Percentiles rank a stretch among this genome's conserved stretches.
phyloP scores from a whole-genome alignment of 2,888 invertebrate genomes.

The Pseudeuparius sepicola region DNA sequence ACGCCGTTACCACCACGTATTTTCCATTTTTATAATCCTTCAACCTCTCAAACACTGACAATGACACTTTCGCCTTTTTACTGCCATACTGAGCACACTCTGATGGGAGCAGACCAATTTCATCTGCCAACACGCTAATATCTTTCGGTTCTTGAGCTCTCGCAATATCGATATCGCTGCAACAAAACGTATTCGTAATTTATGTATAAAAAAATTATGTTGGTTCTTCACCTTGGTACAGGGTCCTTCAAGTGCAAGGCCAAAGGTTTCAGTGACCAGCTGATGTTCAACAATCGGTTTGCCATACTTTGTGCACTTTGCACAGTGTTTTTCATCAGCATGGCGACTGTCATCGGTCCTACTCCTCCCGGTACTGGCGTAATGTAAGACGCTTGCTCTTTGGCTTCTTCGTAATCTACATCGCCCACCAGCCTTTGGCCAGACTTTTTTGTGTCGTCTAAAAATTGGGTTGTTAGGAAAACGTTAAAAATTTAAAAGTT shows the following conservation, averaged over 20 bases:
- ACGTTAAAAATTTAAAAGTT: no score
- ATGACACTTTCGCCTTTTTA: slow-evolving; percentile 88
- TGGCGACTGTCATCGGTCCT: slow-evolving; percentile 99
- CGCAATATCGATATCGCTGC: slow-evolving; percentile 83
- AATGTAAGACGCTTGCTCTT: slow-evolving; percentile 71
- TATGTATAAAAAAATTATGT: slow-evolving; percentile 5
- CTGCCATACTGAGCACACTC: slow-evolving; percentile 88
- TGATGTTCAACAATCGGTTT: slow-evolving; percentile 44
- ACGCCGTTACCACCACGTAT: slow-evolving; percentile 94
- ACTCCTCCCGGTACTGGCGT: slow-evolving; percentile 97
- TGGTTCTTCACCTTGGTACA: slow-evolving; percentile 66
- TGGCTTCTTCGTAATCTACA: slow-evolving; percentile 77
- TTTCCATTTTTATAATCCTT: slow-evolving; percentile 63
- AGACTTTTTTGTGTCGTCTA: slow-evolving; percentile 65
- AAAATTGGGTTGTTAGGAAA: no score
- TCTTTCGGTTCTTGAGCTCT: slow-evolving; percentile 81
- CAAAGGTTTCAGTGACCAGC: slow-evolving; percentile 65
- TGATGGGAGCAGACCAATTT: slow-evolving; percentile 69
- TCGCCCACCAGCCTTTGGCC: slow-evolving; percentile 90
- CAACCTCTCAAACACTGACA: slow-evolving; percentile 70
- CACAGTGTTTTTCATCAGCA: slow-evolving; percentile 93
- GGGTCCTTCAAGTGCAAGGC: slow-evolving; percentile 55
- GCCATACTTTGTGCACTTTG: slow-evolving; percentile 63
- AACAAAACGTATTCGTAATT: slow-evolving; percentile 14
- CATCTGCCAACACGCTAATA: slow-evolving; percentile 63